phyloP scores from a whole-genome alignment of 2,888 invertebrate species.

The Pandemis corylana region DNA sequence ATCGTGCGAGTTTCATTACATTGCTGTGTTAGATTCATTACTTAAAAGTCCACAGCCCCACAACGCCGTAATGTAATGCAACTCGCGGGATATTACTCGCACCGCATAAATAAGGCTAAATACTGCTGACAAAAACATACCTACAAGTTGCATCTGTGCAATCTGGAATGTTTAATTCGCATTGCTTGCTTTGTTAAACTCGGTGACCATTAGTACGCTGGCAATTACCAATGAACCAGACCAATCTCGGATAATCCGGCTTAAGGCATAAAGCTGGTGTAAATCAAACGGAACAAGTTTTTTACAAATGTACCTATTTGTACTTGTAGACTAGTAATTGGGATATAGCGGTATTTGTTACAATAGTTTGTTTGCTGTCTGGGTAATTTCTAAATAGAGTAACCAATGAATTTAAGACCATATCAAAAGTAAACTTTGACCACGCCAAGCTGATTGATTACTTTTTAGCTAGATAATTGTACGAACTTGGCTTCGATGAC shows the following conservation, averaged over 20 bases:
- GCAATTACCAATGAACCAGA: conserved; percentile 65
- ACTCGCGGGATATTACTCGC: not conserved
- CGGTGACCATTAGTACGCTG: conserved; percentile 65
- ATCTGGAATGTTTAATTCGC: conserved; percentile 53
- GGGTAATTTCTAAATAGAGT: no score
- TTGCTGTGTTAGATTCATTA: not conserved
- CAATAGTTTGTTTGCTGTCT: not conserved
- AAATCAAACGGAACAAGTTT: not conserved
- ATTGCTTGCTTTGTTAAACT: conserved; percentile 45
- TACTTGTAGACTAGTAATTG: not conserved
- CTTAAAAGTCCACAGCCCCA: not conserved
- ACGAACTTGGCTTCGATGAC: not conserved
- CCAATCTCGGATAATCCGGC: conserved; percentile 54
- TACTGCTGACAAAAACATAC: conserved; percentile 51
- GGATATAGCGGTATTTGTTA: not conserved
- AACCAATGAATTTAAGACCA: not conserved
- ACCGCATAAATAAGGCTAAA: no score
- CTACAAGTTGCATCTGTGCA: conserved; percentile 48
- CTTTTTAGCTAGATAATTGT: not conserved
- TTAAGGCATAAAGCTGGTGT: conserved; percentile 5
- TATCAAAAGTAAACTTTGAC: not conserved
- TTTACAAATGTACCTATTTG: conserved; percentile 3
- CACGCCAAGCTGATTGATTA: not conserved
- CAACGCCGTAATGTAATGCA: not conserved
- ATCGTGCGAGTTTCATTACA: not conserved